These are phyloP conservation scores for Idaea dimidiata DNA, from an alignment of 2,888 invertebrate genomes.

Conservation along the genomic window DNA sequence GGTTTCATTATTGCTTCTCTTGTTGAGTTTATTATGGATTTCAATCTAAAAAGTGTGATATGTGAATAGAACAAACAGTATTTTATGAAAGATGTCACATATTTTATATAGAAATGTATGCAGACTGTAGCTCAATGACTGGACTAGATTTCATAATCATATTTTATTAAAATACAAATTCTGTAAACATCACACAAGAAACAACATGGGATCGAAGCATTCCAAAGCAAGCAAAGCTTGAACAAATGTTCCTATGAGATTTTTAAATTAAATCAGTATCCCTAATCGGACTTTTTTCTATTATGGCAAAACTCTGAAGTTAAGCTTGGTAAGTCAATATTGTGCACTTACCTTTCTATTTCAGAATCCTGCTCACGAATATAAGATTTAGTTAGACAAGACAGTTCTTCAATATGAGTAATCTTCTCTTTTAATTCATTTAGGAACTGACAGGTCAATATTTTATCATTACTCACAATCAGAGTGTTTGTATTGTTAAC, in stretches of 20 bases:
- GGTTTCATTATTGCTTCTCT: conserved; percentile 54
- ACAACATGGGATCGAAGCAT: no score
- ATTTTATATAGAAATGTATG: no score
- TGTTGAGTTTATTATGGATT: conserved; percentile 43
- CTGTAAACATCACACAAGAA: no score
- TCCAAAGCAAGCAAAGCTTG: no score
- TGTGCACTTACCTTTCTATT: conserved; percentile 53
- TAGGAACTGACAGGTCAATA: conserved; percentile 57
- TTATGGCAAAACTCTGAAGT: conserved; percentile 4
- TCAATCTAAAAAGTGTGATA: conserved; percentile 44
- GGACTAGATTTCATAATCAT: no score
- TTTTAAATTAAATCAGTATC: no score
- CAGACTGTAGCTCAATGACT: no score
- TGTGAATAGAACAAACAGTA: no score
- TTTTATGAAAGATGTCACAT: no score
- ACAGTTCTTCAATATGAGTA: conserved; percentile 52
- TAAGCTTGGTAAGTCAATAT: not conserved
- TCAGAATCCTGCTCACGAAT: conserved; percentile 58
- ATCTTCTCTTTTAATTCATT: conserved; percentile 57
- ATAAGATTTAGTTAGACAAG: conserved; percentile 55
- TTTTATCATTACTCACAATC: conserved; percentile 53
- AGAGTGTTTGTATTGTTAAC: conserved; percentile 51
- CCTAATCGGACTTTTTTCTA: no score
- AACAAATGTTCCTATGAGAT: no score
- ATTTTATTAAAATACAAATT: no score